Evolutionary conservation across 2,797 vertebrate species (phyloP), one percentile per base, ranked within the genome.

Genomic region (Simalia tracyae): DNA sequence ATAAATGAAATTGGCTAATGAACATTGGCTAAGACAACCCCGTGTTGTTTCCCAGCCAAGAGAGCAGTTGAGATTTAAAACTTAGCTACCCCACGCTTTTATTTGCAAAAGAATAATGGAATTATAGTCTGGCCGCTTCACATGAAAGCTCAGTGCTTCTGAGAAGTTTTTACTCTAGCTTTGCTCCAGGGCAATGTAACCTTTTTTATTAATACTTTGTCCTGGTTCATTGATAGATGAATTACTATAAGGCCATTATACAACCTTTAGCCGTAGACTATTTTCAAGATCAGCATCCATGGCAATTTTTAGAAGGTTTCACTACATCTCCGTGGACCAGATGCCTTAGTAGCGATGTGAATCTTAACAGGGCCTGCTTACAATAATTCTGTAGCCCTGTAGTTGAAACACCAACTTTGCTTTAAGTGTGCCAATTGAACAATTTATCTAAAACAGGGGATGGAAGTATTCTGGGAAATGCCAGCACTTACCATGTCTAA

Each of bases 61-160:
- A 94, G 96, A 88, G 50, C 50, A 54, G 50, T 9, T 1, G 63
- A 26, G 63, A 64, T 64, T 95, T 95, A 15, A 19, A 88, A 94
- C 96, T 95, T 28, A 86, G 91, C 94, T 91, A 94, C 97, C 96
- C 97, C 93, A 98, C 97, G 98, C 98, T 98, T 96, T 97, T 98
- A 98, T 98, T 98, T 98, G 98, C 96, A 97, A 98, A 98, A 97
- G 97, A 98, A 98, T 98, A 98, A 98, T 98, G 98, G 98, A 98
- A 98, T 98, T 98, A 98, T 97, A 97, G 98, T 98, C 68, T 97
- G 97, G 97, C 96, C 95, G 96, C 89, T 64, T 97, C 96, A 97
- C 96, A 97, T 97, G 97, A 97, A 98, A 98, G 98, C 98, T 98
- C 98, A 97, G 97, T 19, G 96, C 97, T 94, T 95, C 97, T 97